phyloP scores from a whole-genome alignment of 2,888 invertebrate species.

The Drosophila neonasuta region DNA sequence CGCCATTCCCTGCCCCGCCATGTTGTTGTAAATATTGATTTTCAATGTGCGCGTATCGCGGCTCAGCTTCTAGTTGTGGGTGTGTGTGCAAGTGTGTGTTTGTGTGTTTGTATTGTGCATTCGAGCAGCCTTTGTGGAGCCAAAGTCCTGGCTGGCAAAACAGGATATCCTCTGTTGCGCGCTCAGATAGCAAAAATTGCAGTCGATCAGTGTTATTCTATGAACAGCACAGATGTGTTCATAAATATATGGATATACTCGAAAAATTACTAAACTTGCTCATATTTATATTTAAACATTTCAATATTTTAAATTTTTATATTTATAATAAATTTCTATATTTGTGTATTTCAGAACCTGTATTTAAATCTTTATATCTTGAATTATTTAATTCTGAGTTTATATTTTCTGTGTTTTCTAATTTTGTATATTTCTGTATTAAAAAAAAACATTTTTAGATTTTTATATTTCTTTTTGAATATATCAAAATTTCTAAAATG shows the following conservation, averaged over 20 bases:
- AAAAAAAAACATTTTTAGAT: too few species aligned
- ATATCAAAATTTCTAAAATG: too few species aligned
- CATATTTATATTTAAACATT: too few species aligned
- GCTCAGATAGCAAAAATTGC: slow-evolving; percentile 53
- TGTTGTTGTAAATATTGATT: slow-evolving; percentile 62
- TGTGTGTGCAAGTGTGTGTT: slow-evolving; percentile 8
- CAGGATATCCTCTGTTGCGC: slow-evolving; percentile 64
- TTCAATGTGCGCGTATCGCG: slow-evolving; percentile 44
- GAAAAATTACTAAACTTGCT: too few species aligned
- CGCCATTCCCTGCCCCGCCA: slow-evolving; percentile 37
- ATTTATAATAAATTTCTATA: not conserved
- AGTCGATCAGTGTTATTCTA: slow-evolving; percentile 42
- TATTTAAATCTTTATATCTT: too few species aligned
- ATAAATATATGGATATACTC: slow-evolving; percentile 4
- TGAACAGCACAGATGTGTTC: slow-evolving; percentile 9
- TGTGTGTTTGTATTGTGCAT: slow-evolving; percentile 11
- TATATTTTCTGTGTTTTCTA: too few species aligned
- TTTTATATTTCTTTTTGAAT: too few species aligned
- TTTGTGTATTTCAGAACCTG: too few species aligned
- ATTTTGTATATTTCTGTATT: too few species aligned
- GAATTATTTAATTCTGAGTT: too few species aligned
- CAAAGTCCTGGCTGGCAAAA: slow-evolving; percentile 36
- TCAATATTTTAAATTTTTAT: not conserved
- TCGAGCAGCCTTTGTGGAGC: slow-evolving; percentile 25
- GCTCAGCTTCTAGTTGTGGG: slow-evolving; percentile 11